Conservation (phyloP, 2,797 vertebrate species). For the Anguilla obscura region DNA sequence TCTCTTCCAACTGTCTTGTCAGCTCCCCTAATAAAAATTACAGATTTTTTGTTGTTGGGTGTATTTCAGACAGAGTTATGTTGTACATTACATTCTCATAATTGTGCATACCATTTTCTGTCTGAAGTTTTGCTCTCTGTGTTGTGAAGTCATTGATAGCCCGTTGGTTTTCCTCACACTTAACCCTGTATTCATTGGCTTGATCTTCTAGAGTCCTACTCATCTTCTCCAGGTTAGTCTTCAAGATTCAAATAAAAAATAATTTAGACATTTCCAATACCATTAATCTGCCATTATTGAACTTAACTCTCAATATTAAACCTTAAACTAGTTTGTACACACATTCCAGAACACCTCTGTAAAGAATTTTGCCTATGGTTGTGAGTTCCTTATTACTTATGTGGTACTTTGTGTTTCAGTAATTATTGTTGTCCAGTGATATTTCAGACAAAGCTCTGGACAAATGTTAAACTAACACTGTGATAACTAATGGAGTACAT, state of each 20-base stretch:
- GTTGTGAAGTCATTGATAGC: constrained; percentile 76
- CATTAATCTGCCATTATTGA: neutral
- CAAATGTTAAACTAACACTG: neutral
- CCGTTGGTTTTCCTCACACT: constrained; percentile 79
- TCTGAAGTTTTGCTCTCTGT: constrained; percentile 82
- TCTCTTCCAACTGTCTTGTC: constrained; percentile 79
- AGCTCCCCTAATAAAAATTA: constrained; percentile 72
- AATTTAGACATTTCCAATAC: neutral
- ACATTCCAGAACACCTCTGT: neutral
- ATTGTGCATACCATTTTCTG: constrained; percentile 75
- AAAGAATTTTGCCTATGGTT: neutral
- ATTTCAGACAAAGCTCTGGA: neutral
- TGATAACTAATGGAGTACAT: neutral
- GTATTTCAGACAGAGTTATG: constrained; percentile 5
- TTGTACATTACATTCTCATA: neutral
- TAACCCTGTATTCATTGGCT: constrained; percentile 76
- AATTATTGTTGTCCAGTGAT: neutral
- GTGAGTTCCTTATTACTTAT: neutral
- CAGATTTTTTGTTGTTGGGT: neutral
- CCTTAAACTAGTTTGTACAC: neutral
- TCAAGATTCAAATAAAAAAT: neutral
- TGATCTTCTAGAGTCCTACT: constrained; percentile 83
- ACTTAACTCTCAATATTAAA: neutral
- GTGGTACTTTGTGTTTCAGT: neutral
- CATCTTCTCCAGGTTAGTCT: constrained; percentile 84